A percentile compares a stretch with the other conserved stretches of the same genome.
Conservation (phyloP, 2,888 invertebrate species). For the Eupithecia abbreviata region DNA sequence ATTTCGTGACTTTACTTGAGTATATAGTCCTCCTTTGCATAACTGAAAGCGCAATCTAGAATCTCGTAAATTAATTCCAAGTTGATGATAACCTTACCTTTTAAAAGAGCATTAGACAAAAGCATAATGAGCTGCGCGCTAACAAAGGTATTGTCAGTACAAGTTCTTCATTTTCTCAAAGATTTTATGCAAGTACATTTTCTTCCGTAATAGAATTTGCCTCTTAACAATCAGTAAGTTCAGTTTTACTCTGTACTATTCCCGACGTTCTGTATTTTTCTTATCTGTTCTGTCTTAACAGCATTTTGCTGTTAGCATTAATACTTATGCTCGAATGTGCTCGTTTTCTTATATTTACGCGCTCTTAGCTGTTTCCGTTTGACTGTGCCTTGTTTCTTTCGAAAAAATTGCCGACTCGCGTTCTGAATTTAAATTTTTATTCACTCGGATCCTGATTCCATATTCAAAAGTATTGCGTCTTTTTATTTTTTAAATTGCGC, state of each 20-base stretch:
- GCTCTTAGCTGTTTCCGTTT: conserved; percentile 37
- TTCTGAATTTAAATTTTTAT: conserved; percentile 42
- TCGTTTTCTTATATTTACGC: conserved; percentile 42
- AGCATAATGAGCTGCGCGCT: conserved; percentile 40
- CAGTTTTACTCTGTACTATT: conserved; percentile 32
- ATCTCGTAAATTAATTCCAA: conserved; percentile 33
- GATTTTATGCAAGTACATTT: conserved; percentile 41
- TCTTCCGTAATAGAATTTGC: conserved; percentile 44
- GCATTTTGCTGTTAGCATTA: conserved; percentile 43
- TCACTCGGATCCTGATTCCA: conserved; percentile 33
- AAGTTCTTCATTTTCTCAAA: conserved; percentile 40
- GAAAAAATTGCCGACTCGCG: conserved; percentile 37
- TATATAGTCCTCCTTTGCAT: conserved; percentile 18
- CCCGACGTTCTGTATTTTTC: conserved; percentile 34
- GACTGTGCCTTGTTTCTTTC: conserved; percentile 38
- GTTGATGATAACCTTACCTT: conserved; percentile 36
- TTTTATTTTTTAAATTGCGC: conserved; percentile 31
- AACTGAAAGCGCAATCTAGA: conserved; percentile 34
- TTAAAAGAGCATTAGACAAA: conserved; percentile 44
- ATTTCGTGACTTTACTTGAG: conserved; percentile 9
- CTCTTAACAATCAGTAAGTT: conserved; percentile 44
- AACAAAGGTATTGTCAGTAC: conserved; percentile 44
- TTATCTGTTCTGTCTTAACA: conserved; percentile 41
- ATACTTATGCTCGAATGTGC: conserved; percentile 37
- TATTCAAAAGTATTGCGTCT: conserved; percentile 37